phyloP scores from a whole-genome alignment of 2,797 vertebrate genomes.

The Hylomyscus alleni region DNA sequence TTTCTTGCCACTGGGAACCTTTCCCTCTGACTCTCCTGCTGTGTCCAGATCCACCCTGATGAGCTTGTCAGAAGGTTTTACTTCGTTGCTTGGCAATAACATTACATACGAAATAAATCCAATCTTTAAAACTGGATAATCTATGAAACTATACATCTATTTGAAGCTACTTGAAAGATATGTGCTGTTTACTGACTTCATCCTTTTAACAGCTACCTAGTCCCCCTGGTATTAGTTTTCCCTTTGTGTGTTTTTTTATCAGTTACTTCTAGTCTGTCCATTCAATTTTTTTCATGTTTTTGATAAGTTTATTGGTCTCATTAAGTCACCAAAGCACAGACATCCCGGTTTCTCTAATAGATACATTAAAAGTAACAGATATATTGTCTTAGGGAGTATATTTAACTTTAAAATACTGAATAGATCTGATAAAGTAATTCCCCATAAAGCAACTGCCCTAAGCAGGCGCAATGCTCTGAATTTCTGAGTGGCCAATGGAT shows the following conservation, averaged over 20 bases:
- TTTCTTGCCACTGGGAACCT: not conserved
- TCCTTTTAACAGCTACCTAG: not conserved
- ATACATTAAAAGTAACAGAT: slow-evolving; percentile 26
- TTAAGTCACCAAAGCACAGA: not conserved
- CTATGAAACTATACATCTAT: not conserved
- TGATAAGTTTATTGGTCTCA: not conserved
- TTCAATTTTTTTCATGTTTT: not conserved
- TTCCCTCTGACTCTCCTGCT: not conserved
- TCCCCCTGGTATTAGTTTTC: not conserved
- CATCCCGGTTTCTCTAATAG: not conserved
- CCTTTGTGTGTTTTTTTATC: not conserved
- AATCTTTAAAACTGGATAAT: not conserved
- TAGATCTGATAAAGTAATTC: not conserved
- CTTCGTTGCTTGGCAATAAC: not conserved
- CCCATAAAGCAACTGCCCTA: not conserved
- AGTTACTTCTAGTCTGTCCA: not conserved
- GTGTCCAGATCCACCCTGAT: not conserved
- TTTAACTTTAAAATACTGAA: not conserved
- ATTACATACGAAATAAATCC: not conserved
- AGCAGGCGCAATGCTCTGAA: not conserved
- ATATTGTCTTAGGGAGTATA: not conserved
- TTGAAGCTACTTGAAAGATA: not conserved
- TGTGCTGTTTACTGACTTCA: not conserved
- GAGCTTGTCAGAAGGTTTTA: not conserved
- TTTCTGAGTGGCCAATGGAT: not conserved